Evolutionary conservation across 2,113 vertebrate species (phyloP).

Genomic region (Cinclus cinclus): DNA sequence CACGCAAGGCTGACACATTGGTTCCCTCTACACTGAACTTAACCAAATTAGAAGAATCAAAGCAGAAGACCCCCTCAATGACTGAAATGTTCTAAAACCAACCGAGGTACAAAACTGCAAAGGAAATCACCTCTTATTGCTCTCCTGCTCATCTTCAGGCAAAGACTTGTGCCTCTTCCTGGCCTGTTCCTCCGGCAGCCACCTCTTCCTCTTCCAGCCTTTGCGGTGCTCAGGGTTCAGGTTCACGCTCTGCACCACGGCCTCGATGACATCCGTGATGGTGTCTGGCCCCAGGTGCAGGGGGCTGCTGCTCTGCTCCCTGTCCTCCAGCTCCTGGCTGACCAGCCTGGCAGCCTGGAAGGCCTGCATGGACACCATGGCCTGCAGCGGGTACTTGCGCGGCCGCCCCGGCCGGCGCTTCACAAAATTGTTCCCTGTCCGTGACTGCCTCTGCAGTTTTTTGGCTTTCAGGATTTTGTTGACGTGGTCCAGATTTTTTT

Average conservation of each 20-base stretch:
- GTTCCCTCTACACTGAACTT: not conserved
- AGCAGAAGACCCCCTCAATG: not conserved
- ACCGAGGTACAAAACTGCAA: not conserved
- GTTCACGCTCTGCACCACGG: slow-evolving; percentile 81
- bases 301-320: slow-evolving; percentile 44
- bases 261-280: slow-evolving; percentile 80
- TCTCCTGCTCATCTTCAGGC: slow-evolving; percentile 70
- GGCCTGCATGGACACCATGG: slow-evolving; percentile 71
- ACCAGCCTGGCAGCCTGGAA: slow-evolving; percentile 63
- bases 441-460: slow-evolving; percentile 78
- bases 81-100: accelerated
- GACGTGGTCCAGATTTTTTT: slow-evolving; percentile 83
- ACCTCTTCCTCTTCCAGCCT: slow-evolving; percentile 86
- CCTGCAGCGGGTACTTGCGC: slow-evolving; percentile 84
- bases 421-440: slow-evolving; percentile 83
- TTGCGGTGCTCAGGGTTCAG: slow-evolving; percentile 77
- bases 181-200: slow-evolving; percentile 70
- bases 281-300: slow-evolving; percentile 66
- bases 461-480: slow-evolving; percentile 85
- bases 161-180: slow-evolving; percentile 70
- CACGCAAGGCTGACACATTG: too few relatives aligned
- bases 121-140: slow-evolving; percentile 69
- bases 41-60: not conserved
- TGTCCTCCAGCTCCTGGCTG: slow-evolving; percentile 47
- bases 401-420: slow-evolving; percentile 91